Conservation (phyloP, 2,888 invertebrate genomes). For the Orchesella flavescens region DNA sequence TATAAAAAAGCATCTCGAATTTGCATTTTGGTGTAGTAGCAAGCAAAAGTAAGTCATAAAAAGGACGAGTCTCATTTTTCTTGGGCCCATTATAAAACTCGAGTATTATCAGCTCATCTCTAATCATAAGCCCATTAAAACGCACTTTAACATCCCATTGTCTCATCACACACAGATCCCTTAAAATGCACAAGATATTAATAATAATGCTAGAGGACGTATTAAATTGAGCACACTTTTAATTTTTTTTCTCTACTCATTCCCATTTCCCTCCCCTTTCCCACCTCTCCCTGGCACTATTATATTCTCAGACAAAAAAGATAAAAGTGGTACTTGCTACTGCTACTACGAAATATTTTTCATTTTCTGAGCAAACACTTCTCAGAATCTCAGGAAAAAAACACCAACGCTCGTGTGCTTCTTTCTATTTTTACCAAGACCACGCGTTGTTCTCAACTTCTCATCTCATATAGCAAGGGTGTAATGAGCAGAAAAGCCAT, state of each 20-base stretch:
- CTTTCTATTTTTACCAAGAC: not conserved
- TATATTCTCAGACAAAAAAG: not conserved
- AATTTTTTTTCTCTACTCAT: slow-evolving; percentile 14
- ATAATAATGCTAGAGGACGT: slow-evolving; percentile 46
- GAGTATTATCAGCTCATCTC: slow-evolving; percentile 45
- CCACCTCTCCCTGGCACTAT: slow-evolving; percentile 2
- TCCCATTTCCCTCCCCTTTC: not conserved
- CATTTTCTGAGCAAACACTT: too few relatives aligned
- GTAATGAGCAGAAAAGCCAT: slow-evolving; percentile 56
- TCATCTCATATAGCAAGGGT: not conserved
- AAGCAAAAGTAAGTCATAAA: not conserved
- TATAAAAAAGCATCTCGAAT: too few relatives aligned
- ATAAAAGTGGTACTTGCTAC: too few relatives aligned
- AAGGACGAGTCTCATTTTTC: slow-evolving; percentile 3
- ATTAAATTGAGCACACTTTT: slow-evolving; percentile 44
- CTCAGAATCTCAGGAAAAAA: not conserved
- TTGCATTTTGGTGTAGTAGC: too few relatives aligned
- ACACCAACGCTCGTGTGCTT: not conserved
- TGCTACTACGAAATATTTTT: too few relatives aligned
- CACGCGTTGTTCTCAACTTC: not conserved
- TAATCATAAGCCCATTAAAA: slow-evolving; percentile 41
- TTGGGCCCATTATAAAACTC: not conserved
- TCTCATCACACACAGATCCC: not conserved
- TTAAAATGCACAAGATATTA: slow-evolving; percentile 18
- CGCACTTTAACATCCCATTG: slow-evolving; percentile 28